Conservation (phyloP, 2,888 invertebrate species). For the Zonitis immaculata region DNA sequence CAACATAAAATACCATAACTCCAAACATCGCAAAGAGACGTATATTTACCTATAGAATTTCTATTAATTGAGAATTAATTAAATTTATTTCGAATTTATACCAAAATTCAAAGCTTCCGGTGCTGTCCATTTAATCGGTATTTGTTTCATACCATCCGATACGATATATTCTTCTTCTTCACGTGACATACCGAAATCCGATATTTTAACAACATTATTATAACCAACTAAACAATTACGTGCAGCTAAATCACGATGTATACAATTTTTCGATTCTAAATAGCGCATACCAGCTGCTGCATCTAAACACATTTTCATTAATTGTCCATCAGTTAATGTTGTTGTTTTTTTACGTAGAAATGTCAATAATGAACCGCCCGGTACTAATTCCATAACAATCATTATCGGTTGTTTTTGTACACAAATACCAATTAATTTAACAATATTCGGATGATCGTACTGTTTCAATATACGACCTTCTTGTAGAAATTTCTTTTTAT, state of each 20-base stretch:
- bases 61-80: too few relatives aligned
- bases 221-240: conserved; percentile 87
- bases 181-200: conserved; percentile 96
- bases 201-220: conserved; percentile 89
- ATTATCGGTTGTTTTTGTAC: conserved; percentile 98
- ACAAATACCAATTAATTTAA: conserved; percentile 93
- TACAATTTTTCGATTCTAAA: conserved; percentile 92
- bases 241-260: conserved; percentile 93
- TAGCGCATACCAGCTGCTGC: conserved; percentile 94
- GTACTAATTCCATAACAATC: conserved; percentile 98
- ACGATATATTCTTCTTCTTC: conserved; percentile 97
- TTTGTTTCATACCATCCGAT: conserved; percentile 97
- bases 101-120: conserved; percentile 95
- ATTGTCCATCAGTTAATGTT: conserved; percentile 55
- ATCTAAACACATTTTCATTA: conserved; percentile 88
- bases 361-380: conserved; percentile 85
- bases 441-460: conserved; percentile 95
- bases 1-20: conserved; percentile 94
- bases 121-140: conserved; percentile 98
- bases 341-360: conserved; percentile 78
- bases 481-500: conserved; percentile 88
- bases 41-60: conserved; percentile 72
- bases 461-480: conserved; percentile 94
- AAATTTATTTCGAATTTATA: conserved; percentile 45
- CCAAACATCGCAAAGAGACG: conserved; percentile 94